These are phyloP conservation scores for Penaeus indicus DNA, from an alignment of 1,140 invertebrate species.

Conservation along the genomic window DNA sequence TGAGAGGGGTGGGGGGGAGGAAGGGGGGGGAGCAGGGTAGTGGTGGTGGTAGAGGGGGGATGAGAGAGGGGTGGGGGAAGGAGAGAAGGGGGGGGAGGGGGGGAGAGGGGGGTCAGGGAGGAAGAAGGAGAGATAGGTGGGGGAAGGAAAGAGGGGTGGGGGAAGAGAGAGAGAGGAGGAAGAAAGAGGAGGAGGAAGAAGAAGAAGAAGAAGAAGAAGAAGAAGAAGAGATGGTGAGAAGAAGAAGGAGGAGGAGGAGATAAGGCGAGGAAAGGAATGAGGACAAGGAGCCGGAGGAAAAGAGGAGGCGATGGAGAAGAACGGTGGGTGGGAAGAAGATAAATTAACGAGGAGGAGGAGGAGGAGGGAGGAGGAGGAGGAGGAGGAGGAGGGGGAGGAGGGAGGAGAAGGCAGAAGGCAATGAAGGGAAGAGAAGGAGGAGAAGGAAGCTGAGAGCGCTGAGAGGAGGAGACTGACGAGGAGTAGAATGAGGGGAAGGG, in stretches of 20 bases:
- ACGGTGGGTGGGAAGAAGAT: not conserved
- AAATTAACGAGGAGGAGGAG: not conserved
- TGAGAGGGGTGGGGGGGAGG: not conserved
- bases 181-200: no score
- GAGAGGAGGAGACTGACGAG: not conserved
- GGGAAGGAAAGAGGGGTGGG: not conserved
- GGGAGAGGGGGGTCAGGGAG: no score
- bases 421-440: not conserved
- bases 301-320: no score
- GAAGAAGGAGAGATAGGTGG: not conserved
- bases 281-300: no score
- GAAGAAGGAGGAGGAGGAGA: no score
- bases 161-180: not conserved
- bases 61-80: no score
- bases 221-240: no score
- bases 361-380: not conserved
- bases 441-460: not conserved
- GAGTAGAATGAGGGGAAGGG: not conserved
- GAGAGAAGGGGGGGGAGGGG: not conserved
- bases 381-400: not conserved
- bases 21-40: not conserved
- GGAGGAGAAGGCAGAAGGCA: not conserved
- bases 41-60: not conserved
- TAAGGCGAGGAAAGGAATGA: no score
- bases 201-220: no score